Evolutionary conservation across 2,888 invertebrate species (phyloP).

Genomic region (Nasonovia ribisnigri): DNA sequence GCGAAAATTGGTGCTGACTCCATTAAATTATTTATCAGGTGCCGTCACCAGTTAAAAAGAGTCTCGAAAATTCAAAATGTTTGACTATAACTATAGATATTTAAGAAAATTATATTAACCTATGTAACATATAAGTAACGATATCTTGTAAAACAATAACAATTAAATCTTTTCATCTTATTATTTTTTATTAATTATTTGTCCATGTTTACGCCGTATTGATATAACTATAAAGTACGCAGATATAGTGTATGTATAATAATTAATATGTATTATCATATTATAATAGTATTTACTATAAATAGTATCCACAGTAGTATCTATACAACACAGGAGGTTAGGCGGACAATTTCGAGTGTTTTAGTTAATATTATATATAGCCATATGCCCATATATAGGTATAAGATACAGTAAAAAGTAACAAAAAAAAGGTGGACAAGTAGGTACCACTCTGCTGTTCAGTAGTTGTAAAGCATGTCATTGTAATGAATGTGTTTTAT

Average conservation of each 20-base stretch:
- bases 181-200: not conserved
- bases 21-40: not conserved
- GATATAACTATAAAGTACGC: not conserved
- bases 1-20: not conserved
- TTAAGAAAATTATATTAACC: too few relatives aligned
- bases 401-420: too few relatives aligned
- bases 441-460: too few relatives aligned
- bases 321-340: not conserved
- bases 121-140: not conserved
- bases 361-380: not conserved
- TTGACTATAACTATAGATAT: too few relatives aligned
- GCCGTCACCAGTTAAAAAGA: too few relatives aligned
- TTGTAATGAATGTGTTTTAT: too few relatives aligned
- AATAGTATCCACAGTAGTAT: not conserved
- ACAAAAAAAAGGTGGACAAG: too few relatives aligned
- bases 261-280: not conserved
- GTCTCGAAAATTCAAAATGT: too few relatives aligned
- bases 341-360: not conserved
- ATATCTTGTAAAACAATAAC: not conserved
- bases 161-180: not conserved
- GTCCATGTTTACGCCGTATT: not conserved
- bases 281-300: not conserved
- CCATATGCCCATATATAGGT: too few relatives aligned
- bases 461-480: too few relatives aligned
- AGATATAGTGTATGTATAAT: not conserved